Conservation (phyloP, 2,113 vertebrate species). For the Procavia capensis region DNA sequence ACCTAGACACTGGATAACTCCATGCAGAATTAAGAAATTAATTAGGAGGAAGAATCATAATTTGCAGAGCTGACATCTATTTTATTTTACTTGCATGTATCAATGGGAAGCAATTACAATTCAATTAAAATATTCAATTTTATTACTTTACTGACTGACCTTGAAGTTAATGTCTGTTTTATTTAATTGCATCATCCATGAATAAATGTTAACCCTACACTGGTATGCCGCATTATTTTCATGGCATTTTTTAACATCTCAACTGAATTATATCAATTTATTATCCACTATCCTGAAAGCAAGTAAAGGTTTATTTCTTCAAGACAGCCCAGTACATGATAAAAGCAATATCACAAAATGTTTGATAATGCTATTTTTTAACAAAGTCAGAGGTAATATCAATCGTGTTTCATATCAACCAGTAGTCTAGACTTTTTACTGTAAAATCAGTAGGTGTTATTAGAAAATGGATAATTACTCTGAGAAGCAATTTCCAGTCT, state of each 20-base stretch:
- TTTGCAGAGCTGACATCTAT: conserved; percentile 87
- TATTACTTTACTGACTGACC: conserved; percentile 90
- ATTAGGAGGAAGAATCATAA: conserved; percentile 87
- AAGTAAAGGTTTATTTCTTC: conserved; percentile 84
- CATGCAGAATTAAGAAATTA: conserved; percentile 87
- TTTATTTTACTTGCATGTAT: conserved; percentile 89
- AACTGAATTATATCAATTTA: conserved; percentile 86
- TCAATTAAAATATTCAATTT: conserved; percentile 91
- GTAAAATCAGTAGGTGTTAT: conserved; percentile 79
- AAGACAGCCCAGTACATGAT: conserved; percentile 55
- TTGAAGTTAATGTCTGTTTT: conserved; percentile 90
- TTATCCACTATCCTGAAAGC: conserved; percentile 79
- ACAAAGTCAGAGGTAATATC: conserved; percentile 67
- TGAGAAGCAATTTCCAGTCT: conserved; percentile 73
- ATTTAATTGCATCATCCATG: conserved; percentile 90
- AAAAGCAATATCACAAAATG: conserved; percentile 76
- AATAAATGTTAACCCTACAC: conserved; percentile 89
- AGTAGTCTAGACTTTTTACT: conserved; percentile 76
- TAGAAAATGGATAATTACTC: conserved; percentile 72
- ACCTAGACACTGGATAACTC: conserved; percentile 74
- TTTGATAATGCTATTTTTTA: conserved; percentile 82
- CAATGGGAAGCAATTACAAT: conserved; percentile 89
- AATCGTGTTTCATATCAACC: conserved; percentile 64
- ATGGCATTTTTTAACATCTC: conserved; percentile 84
- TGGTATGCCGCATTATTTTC: conserved; percentile 90